Conservation (phyloP, 2,888 invertebrate species). For the Melanophora roralis region DNA sequence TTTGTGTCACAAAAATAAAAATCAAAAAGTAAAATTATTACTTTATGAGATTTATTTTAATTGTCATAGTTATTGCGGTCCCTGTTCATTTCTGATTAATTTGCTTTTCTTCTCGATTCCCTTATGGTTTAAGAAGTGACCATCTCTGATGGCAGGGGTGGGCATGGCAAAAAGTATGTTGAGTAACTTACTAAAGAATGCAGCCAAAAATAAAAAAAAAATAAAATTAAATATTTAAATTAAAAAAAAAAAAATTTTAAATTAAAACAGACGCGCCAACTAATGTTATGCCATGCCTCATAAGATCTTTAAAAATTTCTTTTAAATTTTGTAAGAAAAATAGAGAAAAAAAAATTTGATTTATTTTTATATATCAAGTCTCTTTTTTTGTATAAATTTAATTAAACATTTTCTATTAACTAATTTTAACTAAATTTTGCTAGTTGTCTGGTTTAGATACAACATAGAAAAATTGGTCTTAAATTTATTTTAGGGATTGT, state of each 20-base stretch:
- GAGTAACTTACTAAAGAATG: conserved; percentile 29
- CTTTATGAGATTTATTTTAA: neutral
- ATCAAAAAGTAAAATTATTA: too few relatives aligned
- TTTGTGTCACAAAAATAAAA: too few relatives aligned
- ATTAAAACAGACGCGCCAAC: conserved; percentile 49
- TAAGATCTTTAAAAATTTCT: conserved; percentile 47
- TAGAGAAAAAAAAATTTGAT: conserved; percentile 15
- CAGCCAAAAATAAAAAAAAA: conserved; percentile 21
- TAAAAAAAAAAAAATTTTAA: conserved; percentile 2
- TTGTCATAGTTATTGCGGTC: too few relatives aligned
- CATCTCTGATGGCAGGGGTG: too few relatives aligned
- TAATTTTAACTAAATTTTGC: neutral
- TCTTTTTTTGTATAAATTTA: conserved; percentile 32
- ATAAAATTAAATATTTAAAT: neutral
- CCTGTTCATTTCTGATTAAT: too few relatives aligned
- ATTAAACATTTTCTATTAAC: neutral
- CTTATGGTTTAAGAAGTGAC: too few relatives aligned
- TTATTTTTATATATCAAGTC: conserved; percentile 32
- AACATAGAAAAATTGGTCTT: conserved; percentile 31
- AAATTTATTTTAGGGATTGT: conserved; percentile 27
- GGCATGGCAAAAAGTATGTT: neutral
- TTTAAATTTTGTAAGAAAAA: conserved; percentile 35
- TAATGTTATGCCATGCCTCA: conserved; percentile 58
- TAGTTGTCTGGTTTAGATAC: conserved; percentile 6
- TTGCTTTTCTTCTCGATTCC: neutral